Evolutionary conservation across 2,888 invertebrate genomes (phyloP).

Genomic region (Heliconius aoede): DNA sequence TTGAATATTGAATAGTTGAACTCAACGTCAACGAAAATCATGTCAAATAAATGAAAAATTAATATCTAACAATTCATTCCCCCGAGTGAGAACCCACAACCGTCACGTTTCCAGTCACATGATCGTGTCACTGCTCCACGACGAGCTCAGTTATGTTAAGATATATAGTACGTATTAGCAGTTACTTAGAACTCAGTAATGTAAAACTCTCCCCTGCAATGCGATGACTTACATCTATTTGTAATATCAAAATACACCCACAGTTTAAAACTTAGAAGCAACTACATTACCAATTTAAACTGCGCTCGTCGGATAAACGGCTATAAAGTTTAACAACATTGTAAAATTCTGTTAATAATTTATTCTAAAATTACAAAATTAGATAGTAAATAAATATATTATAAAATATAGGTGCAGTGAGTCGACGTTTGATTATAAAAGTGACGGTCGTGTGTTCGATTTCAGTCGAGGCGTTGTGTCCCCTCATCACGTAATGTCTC

Average conservation of each 20-base stretch:
- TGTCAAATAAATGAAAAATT: too few relatives aligned
- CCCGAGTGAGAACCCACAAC: too few relatives aligned
- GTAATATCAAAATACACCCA: background rate
- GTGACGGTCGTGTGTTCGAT: background rate
- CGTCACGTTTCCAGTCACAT: too few relatives aligned
- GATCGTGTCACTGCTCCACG: too few relatives aligned
- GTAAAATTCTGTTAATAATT: constrained; percentile 4
- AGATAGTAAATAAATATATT: too few relatives aligned
- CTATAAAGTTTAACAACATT: background rate
- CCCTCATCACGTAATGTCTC: too few relatives aligned
- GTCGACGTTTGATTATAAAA: background rate
- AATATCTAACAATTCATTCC: too few relatives aligned
- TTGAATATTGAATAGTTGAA: too few relatives aligned
- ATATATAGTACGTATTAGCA: too few relatives aligned
- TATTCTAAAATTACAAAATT: background rate
- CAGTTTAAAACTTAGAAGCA: background rate
- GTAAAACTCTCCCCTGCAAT: background rate
- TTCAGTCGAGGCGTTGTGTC: background rate
- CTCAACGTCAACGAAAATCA: too few relatives aligned
- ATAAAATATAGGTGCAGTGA: too few relatives aligned
- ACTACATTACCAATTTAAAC: background rate
- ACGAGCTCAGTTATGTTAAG: too few relatives aligned
- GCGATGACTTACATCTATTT: background rate
- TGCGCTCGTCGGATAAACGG: constrained; percentile 12
- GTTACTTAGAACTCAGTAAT: background rate